phyloP scores from a whole-genome alignment of 2,113 vertebrate genomes.

The Donacobius atricapilla region DNA sequence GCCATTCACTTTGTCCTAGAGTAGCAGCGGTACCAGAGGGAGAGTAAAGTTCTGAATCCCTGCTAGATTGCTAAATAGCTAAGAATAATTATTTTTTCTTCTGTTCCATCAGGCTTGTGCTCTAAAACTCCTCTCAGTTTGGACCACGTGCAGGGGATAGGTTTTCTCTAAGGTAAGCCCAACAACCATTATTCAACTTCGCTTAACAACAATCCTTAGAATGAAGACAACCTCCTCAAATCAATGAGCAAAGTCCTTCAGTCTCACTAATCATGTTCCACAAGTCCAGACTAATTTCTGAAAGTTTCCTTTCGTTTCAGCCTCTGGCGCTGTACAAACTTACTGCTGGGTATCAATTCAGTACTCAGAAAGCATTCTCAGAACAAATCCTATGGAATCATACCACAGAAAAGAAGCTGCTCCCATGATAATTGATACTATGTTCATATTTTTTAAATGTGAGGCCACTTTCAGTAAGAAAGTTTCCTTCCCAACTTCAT shows the following conservation, averaged over 20 bases:
- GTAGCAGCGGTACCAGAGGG: fast-evolving
- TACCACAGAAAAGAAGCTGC: not conserved
- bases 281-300: not conserved
- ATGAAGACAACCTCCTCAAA: not conserved
- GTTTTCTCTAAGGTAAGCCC: not conserved
- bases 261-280: not conserved
- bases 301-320: not conserved
- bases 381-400: not conserved
- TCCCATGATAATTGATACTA: not conserved
- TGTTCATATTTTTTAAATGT: not conserved
- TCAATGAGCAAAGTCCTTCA: not conserved
- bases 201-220: not conserved
- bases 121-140: not conserved
- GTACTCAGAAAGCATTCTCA: not conserved
- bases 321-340: not conserved
- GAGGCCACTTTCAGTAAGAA: not conserved
- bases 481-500: not conserved
- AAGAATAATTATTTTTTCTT: not conserved
- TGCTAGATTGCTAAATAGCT: not conserved
- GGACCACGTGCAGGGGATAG: not conserved
- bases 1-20: not conserved
- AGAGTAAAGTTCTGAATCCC: not conserved
- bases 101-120: not conserved
- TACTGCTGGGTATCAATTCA: not conserved
- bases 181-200: not conserved